phyloP scores from a whole-genome alignment of 2,888 invertebrate genomes.

The Amblyjoppa proteus region DNA sequence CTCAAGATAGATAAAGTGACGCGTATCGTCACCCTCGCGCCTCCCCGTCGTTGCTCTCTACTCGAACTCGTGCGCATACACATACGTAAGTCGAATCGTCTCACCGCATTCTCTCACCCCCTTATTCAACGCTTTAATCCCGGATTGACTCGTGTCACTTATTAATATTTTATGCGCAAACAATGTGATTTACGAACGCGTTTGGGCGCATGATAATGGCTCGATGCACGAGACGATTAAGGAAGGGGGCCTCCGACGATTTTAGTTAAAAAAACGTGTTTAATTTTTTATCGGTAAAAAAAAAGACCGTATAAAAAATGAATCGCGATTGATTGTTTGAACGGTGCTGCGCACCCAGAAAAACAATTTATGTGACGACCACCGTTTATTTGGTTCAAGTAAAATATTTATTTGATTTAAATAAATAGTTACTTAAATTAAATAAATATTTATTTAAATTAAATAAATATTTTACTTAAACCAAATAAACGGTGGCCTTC shows the following conservation, averaged over 20 bases:
- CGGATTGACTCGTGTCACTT: constrained; percentile 85
- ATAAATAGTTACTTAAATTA: no score
- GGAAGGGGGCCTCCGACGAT: neutral
- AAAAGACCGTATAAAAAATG: no score
- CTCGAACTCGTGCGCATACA: constrained; percentile 15
- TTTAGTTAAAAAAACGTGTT: no score
- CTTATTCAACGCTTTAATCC: constrained; percentile 79
- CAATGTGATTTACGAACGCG: constrained; percentile 81
- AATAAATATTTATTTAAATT: no score
- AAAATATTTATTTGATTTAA: no score
- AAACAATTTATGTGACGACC: no score
- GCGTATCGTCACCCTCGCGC: constrained; percentile 68
- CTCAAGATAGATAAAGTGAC: constrained; percentile 84
- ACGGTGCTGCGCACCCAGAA: no score
- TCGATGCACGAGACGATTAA: constrained; percentile 61
- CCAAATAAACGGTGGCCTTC: no score
- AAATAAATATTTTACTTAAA: no score
- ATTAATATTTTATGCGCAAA: constrained; percentile 85
- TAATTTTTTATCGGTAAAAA: no score
- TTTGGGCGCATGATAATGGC: constrained; percentile 56
- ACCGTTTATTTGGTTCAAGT: no score
- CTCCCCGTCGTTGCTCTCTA: constrained; percentile 71
- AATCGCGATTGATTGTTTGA: no score
- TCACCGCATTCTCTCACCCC: constrained; percentile 63
- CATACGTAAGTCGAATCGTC: constrained; percentile 17